Base-by-base conservation (phyloP, 2,888 invertebrate species). In the Lycia hirtaria region DNA sequence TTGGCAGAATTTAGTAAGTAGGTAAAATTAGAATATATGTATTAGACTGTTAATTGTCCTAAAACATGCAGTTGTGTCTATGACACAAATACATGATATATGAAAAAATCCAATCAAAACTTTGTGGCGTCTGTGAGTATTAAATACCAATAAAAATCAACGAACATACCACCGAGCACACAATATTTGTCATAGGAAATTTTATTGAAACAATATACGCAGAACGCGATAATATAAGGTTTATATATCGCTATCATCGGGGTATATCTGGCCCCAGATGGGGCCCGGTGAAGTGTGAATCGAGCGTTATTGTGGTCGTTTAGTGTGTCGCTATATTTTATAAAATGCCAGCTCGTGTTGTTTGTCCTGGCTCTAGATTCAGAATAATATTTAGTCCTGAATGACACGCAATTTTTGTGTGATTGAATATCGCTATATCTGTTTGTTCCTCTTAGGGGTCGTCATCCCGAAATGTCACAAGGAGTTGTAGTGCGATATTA, bases 361-460 rank as follows among this genome's bases (percentile, higher is more conserved):
- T 48, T 48, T 35, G 41, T 48, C 33, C 30, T 38, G 48, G 44
- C 44, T 50, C 47, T 44, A 37, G 38, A 54, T 62, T 60, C 12
- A 43, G 47, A 49, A 56, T 50, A 37, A 45, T 35, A 33, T 49
- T 17, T 26, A 40, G 38, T 28, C 20, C 24, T 50, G 37, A 33
- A 38, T 24, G 30, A 30, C 7, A 44, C 37, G 49, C 9, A 26
- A 5, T 14, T 14, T 52, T 20, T 37, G 20, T 37, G 15, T 41
- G 17, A 47, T 47, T 38, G 15, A 49, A 22, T 37, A 37, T 37
- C 41, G 24, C 24, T 26, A 14, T 24, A 10, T 41, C 15, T 24
- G 14, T 10, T 12, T 9, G 38, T 37, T 37, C 10, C 1, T 5
- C 1, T 32, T 32, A 14, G 3, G n/a, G n/a, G n/a, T n/a, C n/a